phyloP scores from a whole-genome alignment of 2,888 invertebrate species.

The Hypomecis punctinalis region DNA sequence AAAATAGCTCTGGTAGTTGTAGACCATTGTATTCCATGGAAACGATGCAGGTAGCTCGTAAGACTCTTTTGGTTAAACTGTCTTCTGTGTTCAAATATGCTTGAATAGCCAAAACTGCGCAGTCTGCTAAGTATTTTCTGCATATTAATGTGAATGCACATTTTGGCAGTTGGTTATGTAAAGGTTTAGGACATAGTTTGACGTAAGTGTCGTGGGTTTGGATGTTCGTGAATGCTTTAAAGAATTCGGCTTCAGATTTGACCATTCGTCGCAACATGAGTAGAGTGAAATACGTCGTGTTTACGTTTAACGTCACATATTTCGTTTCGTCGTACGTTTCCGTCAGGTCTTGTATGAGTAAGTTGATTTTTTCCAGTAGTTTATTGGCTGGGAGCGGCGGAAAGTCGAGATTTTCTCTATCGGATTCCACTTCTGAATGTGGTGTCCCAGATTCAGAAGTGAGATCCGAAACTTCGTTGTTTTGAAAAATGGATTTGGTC shows the following conservation, averaged over 20 bases:
- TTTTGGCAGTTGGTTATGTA: conserved; percentile 1
- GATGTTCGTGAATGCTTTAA: not conserved
- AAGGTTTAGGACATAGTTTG: conserved; percentile 4
- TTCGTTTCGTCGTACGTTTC: conserved; percentile 1
- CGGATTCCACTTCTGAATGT: not conserved
- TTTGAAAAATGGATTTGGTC: not conserved
- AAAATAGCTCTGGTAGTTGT: not conserved
- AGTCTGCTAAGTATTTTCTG: not conserved
- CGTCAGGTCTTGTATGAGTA: not conserved
- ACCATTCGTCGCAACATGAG: conserved; percentile 4
- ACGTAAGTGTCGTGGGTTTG: conserved; percentile 2
- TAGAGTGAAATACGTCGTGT: not conserved
- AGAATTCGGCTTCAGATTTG: conserved; percentile 2
- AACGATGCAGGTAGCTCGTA: not conserved
- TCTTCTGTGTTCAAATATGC: conserved; percentile 1
- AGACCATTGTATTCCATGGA: conserved; percentile 5
- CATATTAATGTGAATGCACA: not conserved
- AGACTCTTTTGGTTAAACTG: not conserved
- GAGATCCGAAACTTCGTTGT: not conserved
- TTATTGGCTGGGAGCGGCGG: not conserved
- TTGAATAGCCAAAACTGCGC: conserved; percentile 2
- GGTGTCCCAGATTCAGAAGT: too few relatives aligned
- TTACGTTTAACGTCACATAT: conserved; percentile 2
- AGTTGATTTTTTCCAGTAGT: not conserved
- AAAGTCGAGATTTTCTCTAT: not conserved